Percentiles rank a stretch among this genome's conserved stretches.
Evolutionary conservation across 1,140 invertebrate genomes (phyloP).

Genomic region (Penaeus chinensis): DNA sequence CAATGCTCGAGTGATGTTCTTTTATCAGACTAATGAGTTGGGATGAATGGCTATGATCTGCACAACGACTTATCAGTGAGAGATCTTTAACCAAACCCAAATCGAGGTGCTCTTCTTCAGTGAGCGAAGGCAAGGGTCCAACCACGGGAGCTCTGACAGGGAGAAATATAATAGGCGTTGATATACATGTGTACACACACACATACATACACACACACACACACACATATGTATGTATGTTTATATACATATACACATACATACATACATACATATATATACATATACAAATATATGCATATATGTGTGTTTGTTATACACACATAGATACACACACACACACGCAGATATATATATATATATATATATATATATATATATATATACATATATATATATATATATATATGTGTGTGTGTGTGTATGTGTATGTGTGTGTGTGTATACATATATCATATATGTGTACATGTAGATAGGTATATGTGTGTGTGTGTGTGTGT

Average conservation of each 20-base stretch:
- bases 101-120: too few species aligned
- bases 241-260: neutral
- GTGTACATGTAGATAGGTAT: neutral
- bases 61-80: too few species aligned
- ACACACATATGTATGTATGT: neutral
- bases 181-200: neutral
- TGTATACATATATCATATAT: neutral
- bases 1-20: too few species aligned
- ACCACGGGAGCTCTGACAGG: too few species aligned
- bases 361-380: neutral
- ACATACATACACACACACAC: slow-evolving; percentile 1
- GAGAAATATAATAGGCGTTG: too few species aligned
- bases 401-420: slow-evolving; percentile 2
- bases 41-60: too few species aligned
- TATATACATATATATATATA: neutral
- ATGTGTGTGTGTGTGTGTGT: too few species aligned
- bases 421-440: too few species aligned
- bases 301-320: neutral
- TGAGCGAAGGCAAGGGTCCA: too few species aligned
- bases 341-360: neutral
- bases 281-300: neutral
- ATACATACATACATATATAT: neutral
- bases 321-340: neutral
- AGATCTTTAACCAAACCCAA: too few species aligned
- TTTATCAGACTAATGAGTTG: too few species aligned